These are phyloP conservation scores for Rhipidura dahli DNA, from an alignment of 2,113 vertebrate species.

Conservation along the genomic window DNA sequence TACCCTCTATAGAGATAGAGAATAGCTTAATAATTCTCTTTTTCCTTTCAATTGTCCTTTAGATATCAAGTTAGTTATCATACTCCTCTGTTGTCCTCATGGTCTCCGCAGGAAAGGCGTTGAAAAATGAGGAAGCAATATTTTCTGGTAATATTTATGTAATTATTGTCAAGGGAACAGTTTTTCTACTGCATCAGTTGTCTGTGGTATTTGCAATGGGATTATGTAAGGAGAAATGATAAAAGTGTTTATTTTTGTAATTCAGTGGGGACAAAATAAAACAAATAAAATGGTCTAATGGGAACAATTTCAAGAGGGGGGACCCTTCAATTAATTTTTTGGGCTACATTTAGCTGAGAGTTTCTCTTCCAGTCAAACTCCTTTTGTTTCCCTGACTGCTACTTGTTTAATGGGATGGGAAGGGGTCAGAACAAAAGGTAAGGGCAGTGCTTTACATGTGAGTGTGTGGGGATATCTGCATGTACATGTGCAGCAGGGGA, in stretches of 20 bases:
- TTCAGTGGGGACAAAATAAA: not conserved
- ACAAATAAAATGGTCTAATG: not conserved
- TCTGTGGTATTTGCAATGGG: not conserved
- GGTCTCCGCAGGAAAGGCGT: not conserved
- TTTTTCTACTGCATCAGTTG: not conserved
- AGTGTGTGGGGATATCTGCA: accelerated
- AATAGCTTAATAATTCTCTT: not conserved
- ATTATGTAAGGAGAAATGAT: not conserved
- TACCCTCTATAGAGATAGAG: not conserved
- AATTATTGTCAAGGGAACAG: not conserved
- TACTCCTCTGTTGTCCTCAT: not conserved
- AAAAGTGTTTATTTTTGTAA: not conserved
- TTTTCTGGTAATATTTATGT: not conserved
- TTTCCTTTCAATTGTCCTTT: not conserved
- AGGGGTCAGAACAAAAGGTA: not conserved
- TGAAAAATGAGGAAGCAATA: not conserved
- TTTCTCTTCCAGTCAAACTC: not conserved
- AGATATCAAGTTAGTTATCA: not conserved
- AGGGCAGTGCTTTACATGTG: not conserved
- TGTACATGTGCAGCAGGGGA: accelerated
- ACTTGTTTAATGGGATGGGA: not conserved
- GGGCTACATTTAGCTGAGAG: not conserved
- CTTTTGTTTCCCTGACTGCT: accelerated
- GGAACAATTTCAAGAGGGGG: not conserved
- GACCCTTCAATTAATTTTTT: not conserved